Conservation (phyloP, 2,797 vertebrate genomes). For the Rhynchotus rufescens region DNA sequence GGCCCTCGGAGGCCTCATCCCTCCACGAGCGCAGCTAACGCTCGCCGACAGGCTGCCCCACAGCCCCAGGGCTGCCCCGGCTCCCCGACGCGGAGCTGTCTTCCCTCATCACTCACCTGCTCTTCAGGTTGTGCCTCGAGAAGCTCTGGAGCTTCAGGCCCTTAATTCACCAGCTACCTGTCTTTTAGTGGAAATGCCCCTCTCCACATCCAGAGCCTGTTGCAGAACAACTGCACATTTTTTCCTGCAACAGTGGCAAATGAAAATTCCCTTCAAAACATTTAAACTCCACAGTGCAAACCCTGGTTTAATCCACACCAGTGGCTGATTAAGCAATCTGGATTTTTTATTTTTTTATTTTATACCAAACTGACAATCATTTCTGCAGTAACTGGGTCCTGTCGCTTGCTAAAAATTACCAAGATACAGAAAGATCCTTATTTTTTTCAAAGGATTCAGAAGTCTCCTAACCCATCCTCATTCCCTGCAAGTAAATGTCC, state of each 20-base stretch:
- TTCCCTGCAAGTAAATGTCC: rapidly evolving
- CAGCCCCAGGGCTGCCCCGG: neutral
- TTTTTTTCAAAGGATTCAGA: neutral
- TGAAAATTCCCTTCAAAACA: neutral
- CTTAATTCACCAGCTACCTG: neutral
- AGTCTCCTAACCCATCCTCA: neutral
- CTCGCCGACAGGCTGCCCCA: neutral
- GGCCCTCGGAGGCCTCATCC: neutral
- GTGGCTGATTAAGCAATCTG: neutral
- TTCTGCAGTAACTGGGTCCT: neutral
- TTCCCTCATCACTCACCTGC: neutral
- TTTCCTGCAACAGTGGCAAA: neutral
- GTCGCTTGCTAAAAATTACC: neutral
- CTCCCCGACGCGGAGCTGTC: neutral
- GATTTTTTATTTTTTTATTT: neutral
- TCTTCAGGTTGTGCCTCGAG: neutral
- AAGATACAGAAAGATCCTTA: neutral
- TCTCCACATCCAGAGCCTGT: neutral
- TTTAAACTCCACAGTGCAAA: neutral
- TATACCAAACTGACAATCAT: neutral
- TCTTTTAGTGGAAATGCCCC: neutral
- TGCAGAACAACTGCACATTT: neutral
- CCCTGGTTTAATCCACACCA: neutral
- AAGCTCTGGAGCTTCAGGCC: neutral
- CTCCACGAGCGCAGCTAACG: neutral